Base-by-base conservation (phyloP, 2,113 vertebrate species). In the Trichomycterus rosablanca region DNA sequence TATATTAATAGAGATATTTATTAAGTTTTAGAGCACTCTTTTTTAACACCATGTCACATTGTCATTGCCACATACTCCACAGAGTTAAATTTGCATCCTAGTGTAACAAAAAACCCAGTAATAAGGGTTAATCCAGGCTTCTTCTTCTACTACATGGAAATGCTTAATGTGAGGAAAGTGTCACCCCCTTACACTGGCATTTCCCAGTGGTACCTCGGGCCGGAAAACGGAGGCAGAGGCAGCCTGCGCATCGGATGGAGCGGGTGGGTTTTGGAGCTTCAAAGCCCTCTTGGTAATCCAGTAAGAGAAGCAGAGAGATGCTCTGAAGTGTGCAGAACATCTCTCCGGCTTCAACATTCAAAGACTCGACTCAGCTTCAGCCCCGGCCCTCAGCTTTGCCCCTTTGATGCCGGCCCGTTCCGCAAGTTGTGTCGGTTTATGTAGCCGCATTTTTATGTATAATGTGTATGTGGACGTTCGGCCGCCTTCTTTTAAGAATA, bases 251-350 rank as follows among this genome's bases (percentile, higher is more conserved):
- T 61, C 71, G 76, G 80, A 78, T 75, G 79, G 76, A 81, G 81
- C 81, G 81, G 81, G 79, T 83, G 82, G 83, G 78, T 78, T 83
- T 74, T 78, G 71, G 45, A 76, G 78, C 81, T 85, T 86, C 83
- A 86, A 84, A 87, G 83, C 76, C 78, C 68, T 72, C 72, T 73
- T 68, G 64, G 75, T 86, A 87, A 87, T 86, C 84, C 80, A 56
- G 65, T 3, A 26, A 40, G 51, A 80, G 48, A 66, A 59, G 78
- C 35, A 4, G 44, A 84, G 74, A n/a, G n/a, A n/a, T n/a, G n/a
- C n/a, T n/a, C n/a, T n/a, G n/a, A 83, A 79, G 84, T 73, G 66
- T 79, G 74, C 67, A 68, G 79, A 85, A 86, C 85, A 86, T 88
- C 82, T 86, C 66, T 52, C 32, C 39, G 77, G 82, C 76, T 81